These are phyloP conservation scores for Chloroclystis v-ata DNA, from an alignment of 2,888 invertebrate species.

Conservation along the genomic window DNA sequence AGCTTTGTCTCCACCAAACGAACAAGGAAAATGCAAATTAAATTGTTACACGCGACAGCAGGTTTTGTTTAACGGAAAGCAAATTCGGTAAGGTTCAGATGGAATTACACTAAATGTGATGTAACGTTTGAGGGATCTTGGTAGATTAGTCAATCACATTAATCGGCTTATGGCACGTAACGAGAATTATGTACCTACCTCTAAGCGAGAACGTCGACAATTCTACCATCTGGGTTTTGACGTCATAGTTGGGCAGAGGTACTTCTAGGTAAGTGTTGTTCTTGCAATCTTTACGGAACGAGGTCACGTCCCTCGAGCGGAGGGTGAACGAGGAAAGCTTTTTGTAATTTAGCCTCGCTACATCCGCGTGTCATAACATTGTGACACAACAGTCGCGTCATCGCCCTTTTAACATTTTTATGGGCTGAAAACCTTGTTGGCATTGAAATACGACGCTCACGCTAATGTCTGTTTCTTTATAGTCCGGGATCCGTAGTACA, in stretches of 20 bases:
- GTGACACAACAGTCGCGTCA: constrained; percentile 35
- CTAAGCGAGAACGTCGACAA: background rate
- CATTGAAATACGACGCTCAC: constrained; percentile 23
- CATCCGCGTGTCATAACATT: constrained; percentile 42
- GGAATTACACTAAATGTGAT: constrained; percentile 19
- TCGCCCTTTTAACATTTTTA: constrained; percentile 30
- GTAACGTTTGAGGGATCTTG: background rate
- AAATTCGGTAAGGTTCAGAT: constrained; percentile 22
- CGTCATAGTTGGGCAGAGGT: constrained; percentile 41
- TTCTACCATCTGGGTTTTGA: constrained; percentile 29
- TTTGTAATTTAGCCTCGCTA: constrained; percentile 48
- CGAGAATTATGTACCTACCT: constrained; percentile 14
- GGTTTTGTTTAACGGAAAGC: constrained; percentile 25
- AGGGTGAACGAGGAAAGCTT: constrained; percentile 53
- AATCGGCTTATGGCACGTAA: constrained; percentile 12
- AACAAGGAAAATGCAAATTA: constrained; percentile 36
- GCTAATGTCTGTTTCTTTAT: constrained; percentile 8
- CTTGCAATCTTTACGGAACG: constrained; percentile 50
- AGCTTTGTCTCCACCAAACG: constrained; percentile 18
- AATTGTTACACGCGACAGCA: constrained; percentile 23
- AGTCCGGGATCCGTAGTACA: too few species aligned
- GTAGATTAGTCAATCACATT: constrained; percentile 13
- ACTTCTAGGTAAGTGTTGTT: constrained; percentile 49
- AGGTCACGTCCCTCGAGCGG: constrained; percentile 48
- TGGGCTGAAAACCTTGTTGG: constrained; percentile 23